Evolutionary conservation across 2,888 invertebrate species (phyloP), one percentile per base, ranked within the genome.

Genomic region (Adelognathus sp.): DNA sequence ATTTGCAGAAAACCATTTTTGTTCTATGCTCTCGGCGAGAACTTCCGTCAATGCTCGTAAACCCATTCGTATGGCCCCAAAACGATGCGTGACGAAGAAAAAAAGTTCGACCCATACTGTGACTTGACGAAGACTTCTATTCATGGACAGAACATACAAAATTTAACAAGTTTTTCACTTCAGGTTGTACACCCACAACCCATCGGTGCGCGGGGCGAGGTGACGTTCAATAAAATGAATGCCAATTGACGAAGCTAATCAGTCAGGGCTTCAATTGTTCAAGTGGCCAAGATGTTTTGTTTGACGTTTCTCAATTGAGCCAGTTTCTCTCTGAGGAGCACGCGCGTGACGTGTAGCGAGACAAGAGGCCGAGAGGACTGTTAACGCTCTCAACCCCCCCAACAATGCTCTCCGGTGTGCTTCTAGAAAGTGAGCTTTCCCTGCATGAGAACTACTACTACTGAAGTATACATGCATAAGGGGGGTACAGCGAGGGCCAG

Each of bases 331-430:
- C 46, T 7, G 36, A 46, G 4, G 27, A 52, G 9, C 18, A n/a
- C 1, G 24, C 52, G 60, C 58, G 70, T 11, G 27, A 31, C 11
- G 24, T 33, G 31, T 31, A 14, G 52, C 14, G 31, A 39, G 39
- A 33, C n/a, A 36, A 31, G 27, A 18, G 36, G 18, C 31, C 44
- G 16, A 21, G 50, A 60, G 66, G 7, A 66, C 33, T 31, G 64
- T 58, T 60, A 41, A 52, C 72, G 63, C 77, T 72, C 56, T 72
- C 46, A 56, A n/a, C n/a, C n/a, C 67, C 67, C 67, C 61, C 33
- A 44, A 33, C 60, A 60, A 66, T 54, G 31, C 50, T 64, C 50
- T n/a, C 2, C 21, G 64, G 36, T 39, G 52, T 67, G 39, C 66
- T 72, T 24, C 66, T 61, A 61, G 46, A 33, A 61, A 72, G 64